phyloP scores from a whole-genome alignment of 2,797 vertebrate genomes.

The Oryzias sinensis region DNA sequence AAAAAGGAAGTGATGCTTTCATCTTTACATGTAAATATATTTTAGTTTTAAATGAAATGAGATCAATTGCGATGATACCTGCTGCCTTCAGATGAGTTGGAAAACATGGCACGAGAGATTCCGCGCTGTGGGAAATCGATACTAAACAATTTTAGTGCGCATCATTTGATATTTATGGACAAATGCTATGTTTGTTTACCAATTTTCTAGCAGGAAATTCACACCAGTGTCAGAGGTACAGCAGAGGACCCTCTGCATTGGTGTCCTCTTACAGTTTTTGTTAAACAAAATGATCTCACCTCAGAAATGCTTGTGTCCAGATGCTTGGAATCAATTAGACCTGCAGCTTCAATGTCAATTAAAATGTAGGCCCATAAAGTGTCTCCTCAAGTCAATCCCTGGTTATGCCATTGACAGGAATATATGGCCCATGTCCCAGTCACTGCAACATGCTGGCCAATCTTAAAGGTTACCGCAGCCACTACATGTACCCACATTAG shows the following conservation, averaged over 20 bases:
- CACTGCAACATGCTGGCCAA: conserved; percentile 59
- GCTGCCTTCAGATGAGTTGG: not conserved
- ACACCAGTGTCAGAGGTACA: not conserved
- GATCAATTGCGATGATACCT: not conserved
- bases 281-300: conserved; percentile 4
- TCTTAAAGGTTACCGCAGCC: conserved; percentile 78
- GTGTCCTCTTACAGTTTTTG: conserved; percentile 2
- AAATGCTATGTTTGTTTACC: not conserved
- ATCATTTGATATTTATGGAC: not conserved
- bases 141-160: not conserved
- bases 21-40: conserved; percentile 55
- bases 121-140: not conserved
- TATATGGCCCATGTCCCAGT: conserved; percentile 72
- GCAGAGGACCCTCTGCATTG: not conserved
- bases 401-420: conserved; percentile 64
- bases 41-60: conserved; percentile 30
- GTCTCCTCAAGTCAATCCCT: conserved; percentile 57
- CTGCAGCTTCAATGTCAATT: conserved; percentile 59
- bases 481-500: conserved; percentile 77
- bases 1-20: conserved; percentile 54
- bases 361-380: conserved; percentile 65
- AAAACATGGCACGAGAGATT: not conserved
- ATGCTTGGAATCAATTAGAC: conserved; percentile 53
- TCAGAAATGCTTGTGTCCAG: conserved; percentile 33
- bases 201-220: not conserved